Evolutionary conservation across 2,797 vertebrate species (phyloP), one percentile per base, ranked within the genome.

Genomic region (Hephaestus fuliginosus): DNA sequence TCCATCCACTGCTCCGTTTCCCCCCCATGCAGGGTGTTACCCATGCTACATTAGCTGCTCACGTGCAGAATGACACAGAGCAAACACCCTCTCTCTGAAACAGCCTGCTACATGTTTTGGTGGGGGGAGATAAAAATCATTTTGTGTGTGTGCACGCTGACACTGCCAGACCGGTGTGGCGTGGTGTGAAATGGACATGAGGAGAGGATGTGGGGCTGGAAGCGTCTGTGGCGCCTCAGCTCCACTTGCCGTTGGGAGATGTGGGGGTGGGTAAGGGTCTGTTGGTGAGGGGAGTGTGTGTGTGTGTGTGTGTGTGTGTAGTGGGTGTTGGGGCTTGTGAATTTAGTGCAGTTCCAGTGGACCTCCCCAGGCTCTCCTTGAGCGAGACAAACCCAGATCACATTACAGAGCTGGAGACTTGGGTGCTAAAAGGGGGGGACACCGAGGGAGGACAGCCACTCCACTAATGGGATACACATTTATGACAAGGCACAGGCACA

Each of bases 1-100:
- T 58, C 17, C 9, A 10, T 14, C 33, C 57, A 18, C 22, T 3
- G 22, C 61, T 44, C 22, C 33, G 20, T 25, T 78, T 66, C 80
- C 81, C 51, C 51, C 73, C 74, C 1, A 3, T 78, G 69, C 62
- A 67, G 60, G 64, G n/a, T 82, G 75, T 89, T 83, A 84, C 56
- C 43, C 70, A 75, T 63, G 77, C 79, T 62, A 70, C 89, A 82
- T 88, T 87, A 83, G 80, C 80, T 74, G 78, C 85, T 91, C 78
- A 74, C 43, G 39, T 57, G 64, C 64, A 76, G 55, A 73, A 52
- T 17, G 70, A 62, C 74, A 73, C 49, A 48, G 80, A 82, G 43
- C 58, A 78, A 85, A 78, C 78, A 66, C 13, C 20, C 66, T 64
- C 71, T 80, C 73, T 73, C 68, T 52, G 56, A 20, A 22, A 36